Base-by-base conservation (phyloP, 2,888 invertebrate genomes). In the Eilema depressum region DNA sequence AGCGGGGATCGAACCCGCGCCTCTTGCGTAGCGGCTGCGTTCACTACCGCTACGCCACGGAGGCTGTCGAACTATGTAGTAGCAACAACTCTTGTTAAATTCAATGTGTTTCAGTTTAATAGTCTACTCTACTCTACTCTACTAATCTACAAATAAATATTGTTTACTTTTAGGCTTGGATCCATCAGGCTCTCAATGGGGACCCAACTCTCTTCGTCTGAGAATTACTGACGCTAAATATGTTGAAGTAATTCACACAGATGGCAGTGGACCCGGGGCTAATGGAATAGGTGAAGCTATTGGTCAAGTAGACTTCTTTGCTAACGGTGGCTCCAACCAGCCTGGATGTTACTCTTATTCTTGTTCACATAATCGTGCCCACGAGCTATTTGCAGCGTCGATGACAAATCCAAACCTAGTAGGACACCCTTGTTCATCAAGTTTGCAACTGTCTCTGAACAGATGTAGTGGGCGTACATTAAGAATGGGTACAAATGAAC, bases 261-360 rank as follows among this genome's bases (percentile, higher is more conserved):
- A 92, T 59, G 87, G 86, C 1, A 73, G 73, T 33, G 90, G 91
- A 5, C 12, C 84, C 8, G 41, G 79, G 0, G 65, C 84, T 3
- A 86, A 90, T 63, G 98, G 98, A 0, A 96, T 98, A 77, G 96
- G 96, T 26, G 97, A 97, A 80, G 96, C 97, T 0, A 96, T 97
- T 59, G 98, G 98, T 0, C 97, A 98, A 86, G 96, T 98, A 0
- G 98, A 99, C 92, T 98, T 98, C 91, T 98, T 97, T 89, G 98
- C 98, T 0, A 99, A 98, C 83, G 98, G 98, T 0, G 98, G 98
- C 0, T 95, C 96, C 65, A 96, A 96, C 83, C 98, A 95, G 76
- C 94, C 94, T 0, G 94, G 93, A 0, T 94, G 94, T 66, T 14
- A 83, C 0, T 84, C 77, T 8, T 83, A 87, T 63, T 11, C 75